A percentile compares a stretch with the other conserved stretches of the same genome.
These are phyloP conservation scores for Habrosyne pyritoides DNA, from an alignment of 2,888 invertebrate species.

Conservation along the genomic window DNA sequence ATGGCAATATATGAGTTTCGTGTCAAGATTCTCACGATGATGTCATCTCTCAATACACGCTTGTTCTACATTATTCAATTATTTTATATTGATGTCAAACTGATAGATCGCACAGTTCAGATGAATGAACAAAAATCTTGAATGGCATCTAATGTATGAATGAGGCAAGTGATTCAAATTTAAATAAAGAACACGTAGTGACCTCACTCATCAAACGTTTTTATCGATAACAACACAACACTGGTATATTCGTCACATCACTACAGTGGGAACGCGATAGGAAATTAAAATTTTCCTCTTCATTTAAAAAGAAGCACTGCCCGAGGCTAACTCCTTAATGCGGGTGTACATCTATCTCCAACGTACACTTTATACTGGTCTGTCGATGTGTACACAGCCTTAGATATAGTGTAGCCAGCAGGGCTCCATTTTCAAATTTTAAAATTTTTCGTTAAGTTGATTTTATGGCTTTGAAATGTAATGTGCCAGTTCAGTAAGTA, in stretches of 20 bases:
- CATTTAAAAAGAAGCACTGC: conserved; percentile 82
- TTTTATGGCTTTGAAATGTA: too few species aligned
- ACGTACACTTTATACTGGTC: conserved; percentile 17
- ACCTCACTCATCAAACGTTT: not conserved
- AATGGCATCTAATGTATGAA: not conserved
- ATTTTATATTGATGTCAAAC: conserved; percentile 71
- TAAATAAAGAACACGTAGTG: not conserved
- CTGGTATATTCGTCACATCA: conserved; percentile 34
- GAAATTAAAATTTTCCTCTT: conserved; percentile 84
- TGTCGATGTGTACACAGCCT: not conserved
- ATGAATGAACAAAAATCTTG: conserved; percentile 2
- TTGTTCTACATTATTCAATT: conserved; percentile 72
- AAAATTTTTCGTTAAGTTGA: too few species aligned
- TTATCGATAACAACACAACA: conserved; percentile 29
- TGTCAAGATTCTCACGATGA: conserved; percentile 42
- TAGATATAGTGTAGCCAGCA: not conserved
- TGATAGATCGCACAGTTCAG: conserved; percentile 34
- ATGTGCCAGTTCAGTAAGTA: too few species aligned
- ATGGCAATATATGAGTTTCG: conserved; percentile 36
- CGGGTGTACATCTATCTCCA: conserved; percentile 67
- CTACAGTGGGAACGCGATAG: conserved; percentile 74
- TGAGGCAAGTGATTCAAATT: not conserved
- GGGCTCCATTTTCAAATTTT: not conserved
- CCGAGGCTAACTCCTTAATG: conserved; percentile 80
- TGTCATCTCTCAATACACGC: conserved; percentile 59